These are phyloP conservation scores for Chromis chromis DNA, from an alignment of 2,797 vertebrate genomes.

Conservation along the genomic window DNA sequence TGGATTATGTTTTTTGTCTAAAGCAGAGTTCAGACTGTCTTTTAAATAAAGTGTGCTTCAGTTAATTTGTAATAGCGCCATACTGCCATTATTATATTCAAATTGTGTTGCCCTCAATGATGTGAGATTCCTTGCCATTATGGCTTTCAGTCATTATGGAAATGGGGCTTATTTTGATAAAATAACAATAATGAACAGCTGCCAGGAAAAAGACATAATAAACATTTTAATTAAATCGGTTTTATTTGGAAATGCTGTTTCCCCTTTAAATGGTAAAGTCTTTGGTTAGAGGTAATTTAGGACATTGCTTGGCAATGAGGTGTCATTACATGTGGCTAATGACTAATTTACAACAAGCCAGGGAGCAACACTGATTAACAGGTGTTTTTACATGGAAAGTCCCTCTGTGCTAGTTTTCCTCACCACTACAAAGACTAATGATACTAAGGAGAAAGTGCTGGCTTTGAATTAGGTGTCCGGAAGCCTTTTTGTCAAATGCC, in stretches of 20 bases:
- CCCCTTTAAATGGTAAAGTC: conserved; percentile 67
- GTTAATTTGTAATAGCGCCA: conserved; percentile 51
- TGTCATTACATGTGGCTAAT: conserved; percentile 81
- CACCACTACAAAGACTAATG: conserved; percentile 59
- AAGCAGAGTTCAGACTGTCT: neutral
- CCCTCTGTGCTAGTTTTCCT: conserved; percentile 60
- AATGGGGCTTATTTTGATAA: conserved; percentile 73
- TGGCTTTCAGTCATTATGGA: conserved; percentile 50
- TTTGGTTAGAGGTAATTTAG: conserved; percentile 81
- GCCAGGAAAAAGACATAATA: conserved; percentile 61
- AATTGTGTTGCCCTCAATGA: conserved; percentile 50
- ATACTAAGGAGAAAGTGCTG: conserved; percentile 51
- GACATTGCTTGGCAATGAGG: conserved; percentile 77
- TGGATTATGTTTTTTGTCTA: neutral
- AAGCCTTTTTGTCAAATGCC: conserved; percentile 28
- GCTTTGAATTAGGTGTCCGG: conserved; percentile 26
- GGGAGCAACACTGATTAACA: conserved; percentile 82
- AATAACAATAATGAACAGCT: conserved; percentile 72
- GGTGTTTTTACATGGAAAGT: conserved; percentile 75
- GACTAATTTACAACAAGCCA: conserved; percentile 80
- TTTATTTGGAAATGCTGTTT: conserved; percentile 70
- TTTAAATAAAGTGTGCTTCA: conserved; percentile 20
- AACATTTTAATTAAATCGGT: conserved; percentile 76
- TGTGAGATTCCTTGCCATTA: conserved; percentile 37
- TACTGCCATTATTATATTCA: conserved; percentile 26